phyloP scores from a whole-genome alignment of 2,888 invertebrate genomes.

The Drosophila putrida region DNA sequence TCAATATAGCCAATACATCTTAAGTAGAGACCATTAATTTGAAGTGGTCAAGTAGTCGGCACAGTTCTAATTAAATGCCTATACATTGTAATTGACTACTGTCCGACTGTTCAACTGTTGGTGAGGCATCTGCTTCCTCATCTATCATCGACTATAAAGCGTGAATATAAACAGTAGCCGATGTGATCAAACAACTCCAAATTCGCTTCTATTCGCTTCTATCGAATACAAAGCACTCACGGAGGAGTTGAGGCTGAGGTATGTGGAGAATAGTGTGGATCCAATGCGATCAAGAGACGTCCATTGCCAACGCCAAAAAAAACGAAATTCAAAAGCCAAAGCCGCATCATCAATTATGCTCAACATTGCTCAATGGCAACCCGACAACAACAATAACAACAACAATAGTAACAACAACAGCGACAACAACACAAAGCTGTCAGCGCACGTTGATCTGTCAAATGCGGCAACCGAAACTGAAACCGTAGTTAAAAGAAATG shows the following conservation, averaged over 20 bases:
- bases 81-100: slow-evolving; percentile 41
- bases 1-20: not conserved
- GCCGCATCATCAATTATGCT: slow-evolving; percentile 81
- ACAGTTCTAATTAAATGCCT: slow-evolving; percentile 52
- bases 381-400: slow-evolving; percentile 35
- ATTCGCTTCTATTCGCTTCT: slow-evolving; percentile 51
- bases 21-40: slow-evolving; percentile 11
- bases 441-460: slow-evolving; percentile 81
- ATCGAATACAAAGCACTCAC: slow-evolving; percentile 33
- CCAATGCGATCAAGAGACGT: slow-evolving; percentile 72
- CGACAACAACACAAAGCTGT: slow-evolving; percentile 70
- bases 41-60: slow-evolving; percentile 19
- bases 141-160: slow-evolving; percentile 65
- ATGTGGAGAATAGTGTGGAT: slow-evolving; percentile 58
- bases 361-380: slow-evolving; percentile 69
- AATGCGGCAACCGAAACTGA: slow-evolving; percentile 68
- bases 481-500: slow-evolving; percentile 59
- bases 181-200: slow-evolving; percentile 61
- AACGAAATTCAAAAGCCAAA: slow-evolving; percentile 67
- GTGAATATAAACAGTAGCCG: slow-evolving; percentile 75
- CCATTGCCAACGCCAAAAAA: slow-evolving; percentile 56
- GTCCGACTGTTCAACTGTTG: slow-evolving; percentile 23
- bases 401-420: slow-evolving; percentile 24
- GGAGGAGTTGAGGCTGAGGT: slow-evolving; percentile 4
- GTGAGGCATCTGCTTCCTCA: slow-evolving; percentile 21